A percentile compares a stretch with the other conserved stretches of the same genome.
These are phyloP conservation scores for Drosophila maculinotata DNA, from an alignment of 2,888 invertebrate genomes.

Conservation along the genomic window DNA sequence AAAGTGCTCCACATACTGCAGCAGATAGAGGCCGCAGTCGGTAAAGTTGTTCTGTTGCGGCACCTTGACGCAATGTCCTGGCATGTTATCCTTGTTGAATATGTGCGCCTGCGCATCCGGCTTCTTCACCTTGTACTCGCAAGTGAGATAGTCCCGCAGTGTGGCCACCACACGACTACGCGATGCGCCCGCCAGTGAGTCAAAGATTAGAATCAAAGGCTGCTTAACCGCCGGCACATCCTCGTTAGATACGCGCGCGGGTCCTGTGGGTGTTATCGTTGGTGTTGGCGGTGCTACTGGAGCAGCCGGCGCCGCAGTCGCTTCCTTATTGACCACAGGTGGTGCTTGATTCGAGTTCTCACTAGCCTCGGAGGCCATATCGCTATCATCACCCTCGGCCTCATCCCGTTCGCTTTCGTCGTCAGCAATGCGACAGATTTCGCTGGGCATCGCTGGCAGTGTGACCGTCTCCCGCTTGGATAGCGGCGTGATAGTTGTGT, in stretches of 20 bases:
- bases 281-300: constrained; percentile 21
- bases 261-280: constrained; percentile 13
- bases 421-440: constrained; percentile 88
- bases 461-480: constrained; percentile 86
- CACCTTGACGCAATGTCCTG: constrained; percentile 94
- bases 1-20: constrained; percentile 98
- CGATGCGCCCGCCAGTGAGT: constrained; percentile 94
- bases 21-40: constrained; percentile 97
- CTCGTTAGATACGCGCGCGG: constrained; percentile 35
- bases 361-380: constrained; percentile 86
- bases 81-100: constrained; percentile 93
- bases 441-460: constrained; percentile 60
- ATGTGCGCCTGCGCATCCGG: constrained; percentile 86
- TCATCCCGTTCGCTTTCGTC: constrained; percentile 91
- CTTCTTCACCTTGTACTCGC: constrained; percentile 91
- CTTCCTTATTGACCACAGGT: constrained; percentile 52
- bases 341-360: constrained; percentile 73
- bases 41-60: constrained; percentile 99
- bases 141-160: constrained; percentile 94
- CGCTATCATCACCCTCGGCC: constrained; percentile 93
- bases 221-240: constrained; percentile 78
- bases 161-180: constrained; percentile 94
- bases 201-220: constrained; percentile 97
- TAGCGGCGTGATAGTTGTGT: constrained; percentile 88
- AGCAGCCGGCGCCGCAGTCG: not conserved